Evolutionary conservation across 2,888 invertebrate genomes (phyloP).

Genomic region (Phyllotreta striolata): DNA sequence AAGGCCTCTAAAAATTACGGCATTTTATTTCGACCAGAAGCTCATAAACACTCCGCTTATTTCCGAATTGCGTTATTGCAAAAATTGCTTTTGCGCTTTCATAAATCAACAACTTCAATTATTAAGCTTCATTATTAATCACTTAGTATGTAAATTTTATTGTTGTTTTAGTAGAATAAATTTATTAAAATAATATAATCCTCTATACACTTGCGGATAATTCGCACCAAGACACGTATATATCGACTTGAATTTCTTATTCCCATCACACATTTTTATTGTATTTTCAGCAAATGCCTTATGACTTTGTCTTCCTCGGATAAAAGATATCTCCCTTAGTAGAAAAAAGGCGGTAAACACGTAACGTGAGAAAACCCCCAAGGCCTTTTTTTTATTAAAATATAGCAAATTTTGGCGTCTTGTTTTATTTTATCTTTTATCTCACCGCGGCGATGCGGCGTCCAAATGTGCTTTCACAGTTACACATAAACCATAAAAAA

Average conservation of each 20-base stretch:
- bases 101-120: too few species aligned
- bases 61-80: conserved; percentile 28
- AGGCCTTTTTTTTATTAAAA: conserved; percentile 22
- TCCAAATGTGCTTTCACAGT: conserved; percentile 33
- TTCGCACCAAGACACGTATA: background rate
- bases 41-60: conserved; percentile 36
- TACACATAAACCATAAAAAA: conserved; percentile 44
- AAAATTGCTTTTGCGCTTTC: too few species aligned
- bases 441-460: conserved; percentile 8
- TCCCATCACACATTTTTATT: conserved; percentile 16
- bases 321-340: conserved; percentile 18
- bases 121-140: too few species aligned
- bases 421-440: conserved; percentile 24
- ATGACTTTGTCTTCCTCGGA: conserved; percentile 16
- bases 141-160: too few species aligned
- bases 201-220: too few species aligned
- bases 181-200: too few species aligned
- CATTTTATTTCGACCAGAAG: conserved; percentile 31
- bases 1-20: conserved; percentile 41
- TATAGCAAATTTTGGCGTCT: conserved; percentile 9
- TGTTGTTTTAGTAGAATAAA: too few species aligned
- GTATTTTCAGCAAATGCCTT: conserved; percentile 18
- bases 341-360: conserved; percentile 17
- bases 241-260: conserved; percentile 10
- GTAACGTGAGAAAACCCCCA: conserved; percentile 20